A percentile compares a stretch with the other conserved stretches of the same genome.
phyloP scores from a whole-genome alignment of 2,888 invertebrate species.

The Apantesis nais region DNA sequence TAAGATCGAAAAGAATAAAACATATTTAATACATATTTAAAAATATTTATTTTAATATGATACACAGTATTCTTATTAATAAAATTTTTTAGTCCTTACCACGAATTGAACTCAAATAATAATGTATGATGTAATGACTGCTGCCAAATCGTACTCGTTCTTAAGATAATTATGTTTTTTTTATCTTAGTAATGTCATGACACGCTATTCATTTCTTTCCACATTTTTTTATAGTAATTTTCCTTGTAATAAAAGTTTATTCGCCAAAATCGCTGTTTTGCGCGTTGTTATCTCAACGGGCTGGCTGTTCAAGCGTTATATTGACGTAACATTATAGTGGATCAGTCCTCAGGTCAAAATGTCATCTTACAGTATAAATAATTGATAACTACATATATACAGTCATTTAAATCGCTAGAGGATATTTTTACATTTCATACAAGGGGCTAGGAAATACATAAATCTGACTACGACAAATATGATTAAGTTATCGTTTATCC shows the following conservation, averaged over 20 bases:
- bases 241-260: no score
- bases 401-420: not conserved
- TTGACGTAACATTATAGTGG: no score
- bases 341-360: no score
- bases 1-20: not conserved
- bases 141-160: no score
- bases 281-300: not conserved
- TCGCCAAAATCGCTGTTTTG: no score
- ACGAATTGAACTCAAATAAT: not conserved
- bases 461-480: not conserved
- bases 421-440: not conserved
- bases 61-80: no score
- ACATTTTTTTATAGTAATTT: not conserved
- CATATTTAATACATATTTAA: no score
- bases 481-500: not conserved
- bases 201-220: not conserved
- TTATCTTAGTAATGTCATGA: not conserved
- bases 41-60: no score
- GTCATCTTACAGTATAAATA: not conserved
- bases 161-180: no score
- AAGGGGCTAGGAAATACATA: not conserved
- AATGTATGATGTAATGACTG: no score
- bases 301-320: not conserved
- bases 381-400: not conserved
- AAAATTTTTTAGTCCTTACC: no score